Conservation (phyloP, 2,888 invertebrate species). For the Oligia latruncula region DNA sequence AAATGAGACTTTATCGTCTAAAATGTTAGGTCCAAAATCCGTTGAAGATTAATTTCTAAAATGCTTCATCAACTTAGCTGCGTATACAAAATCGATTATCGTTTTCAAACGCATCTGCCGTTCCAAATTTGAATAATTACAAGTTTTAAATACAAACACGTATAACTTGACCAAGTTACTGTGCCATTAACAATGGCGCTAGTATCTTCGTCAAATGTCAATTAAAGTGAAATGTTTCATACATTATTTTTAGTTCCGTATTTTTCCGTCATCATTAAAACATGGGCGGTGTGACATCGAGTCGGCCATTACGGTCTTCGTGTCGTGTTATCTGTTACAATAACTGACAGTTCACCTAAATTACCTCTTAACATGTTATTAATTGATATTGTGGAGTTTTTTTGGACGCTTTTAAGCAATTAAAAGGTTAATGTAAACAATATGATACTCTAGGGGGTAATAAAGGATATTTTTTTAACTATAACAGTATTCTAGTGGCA, state of each 20-base stretch:
- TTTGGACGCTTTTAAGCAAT: constrained; percentile 66
- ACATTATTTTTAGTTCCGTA: constrained; percentile 51
- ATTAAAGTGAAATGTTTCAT: constrained; percentile 22
- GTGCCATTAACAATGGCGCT: constrained; percentile 45
- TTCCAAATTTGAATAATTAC: constrained; percentile 88
- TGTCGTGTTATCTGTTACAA: constrained; percentile 77
- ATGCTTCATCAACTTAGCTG: constrained; percentile 59
- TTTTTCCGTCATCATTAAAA: constrained; percentile 50
- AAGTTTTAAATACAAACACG: constrained; percentile 76
- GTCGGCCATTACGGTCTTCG: constrained; percentile 75
- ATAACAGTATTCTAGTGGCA: neutral
- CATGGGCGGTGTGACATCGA: constrained; percentile 74
- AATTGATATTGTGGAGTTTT: constrained; percentile 72
- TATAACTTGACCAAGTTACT: constrained; percentile 50
- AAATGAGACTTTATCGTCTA: neutral
- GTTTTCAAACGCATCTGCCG: constrained; percentile 85
- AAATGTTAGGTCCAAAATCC: constrained; percentile 9
- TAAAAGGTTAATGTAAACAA: constrained; percentile 68
- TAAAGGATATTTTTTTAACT: constrained; percentile 53
- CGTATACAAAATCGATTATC: constrained; percentile 66
- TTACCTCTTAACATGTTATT: constrained; percentile 81
- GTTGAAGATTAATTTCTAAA: constrained; percentile 27
- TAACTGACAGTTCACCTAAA: constrained; percentile 83
- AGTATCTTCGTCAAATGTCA: constrained; percentile 45
- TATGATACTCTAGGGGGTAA: constrained; percentile 60